A percentile compares a stretch with the other conserved stretches of the same genome.
Evolutionary conservation across 2,888 invertebrate species (phyloP).

Genomic region (Drosophila merina): DNA sequence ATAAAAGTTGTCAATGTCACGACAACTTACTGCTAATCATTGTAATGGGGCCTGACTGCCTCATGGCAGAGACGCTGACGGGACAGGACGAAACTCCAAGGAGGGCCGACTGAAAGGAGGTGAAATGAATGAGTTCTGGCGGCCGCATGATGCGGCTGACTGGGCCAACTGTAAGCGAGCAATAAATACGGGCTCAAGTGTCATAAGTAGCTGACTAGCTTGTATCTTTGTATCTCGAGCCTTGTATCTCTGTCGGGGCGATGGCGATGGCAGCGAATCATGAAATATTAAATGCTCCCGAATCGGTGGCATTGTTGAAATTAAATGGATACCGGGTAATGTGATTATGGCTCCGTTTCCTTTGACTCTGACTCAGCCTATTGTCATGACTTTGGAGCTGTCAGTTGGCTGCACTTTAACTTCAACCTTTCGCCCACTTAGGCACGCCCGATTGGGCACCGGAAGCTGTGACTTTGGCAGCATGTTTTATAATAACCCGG

Average conservation of each 20-base stretch:
- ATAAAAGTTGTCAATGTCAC: constrained; percentile 64
- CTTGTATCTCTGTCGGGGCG: constrained; percentile 41
- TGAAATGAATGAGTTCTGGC: constrained; percentile 68
- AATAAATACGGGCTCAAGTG: constrained; percentile 61
- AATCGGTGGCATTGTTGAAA: constrained; percentile 62
- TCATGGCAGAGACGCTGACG: neutral
- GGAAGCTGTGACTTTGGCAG: constrained; percentile 40
- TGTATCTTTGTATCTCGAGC: constrained; percentile 46
- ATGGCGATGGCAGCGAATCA: constrained; percentile 59
- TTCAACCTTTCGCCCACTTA: constrained; percentile 73
- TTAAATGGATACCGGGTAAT: constrained; percentile 73
- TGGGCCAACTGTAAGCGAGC: constrained; percentile 73
- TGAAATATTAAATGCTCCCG: constrained; percentile 72
- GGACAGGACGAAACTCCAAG: neutral
- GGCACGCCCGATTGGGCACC: constrained; percentile 73
- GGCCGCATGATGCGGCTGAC: constrained; percentile 63
- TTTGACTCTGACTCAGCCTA: constrained; percentile 33
- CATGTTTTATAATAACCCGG: constrained; percentile 23
- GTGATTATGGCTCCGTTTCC: constrained; percentile 62
- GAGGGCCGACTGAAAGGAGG: constrained; percentile 20
- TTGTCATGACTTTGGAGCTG: constrained; percentile 30
- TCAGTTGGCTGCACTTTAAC: constrained; percentile 73
- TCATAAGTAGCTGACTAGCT: constrained; percentile 53
- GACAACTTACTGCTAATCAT: constrained; percentile 66
- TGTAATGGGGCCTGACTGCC: constrained; percentile 30